Evolutionary conservation across 1,140 invertebrate species (phyloP), one percentile per base, ranked within the genome.

Genomic region (Ceratitis capitata): DNA sequence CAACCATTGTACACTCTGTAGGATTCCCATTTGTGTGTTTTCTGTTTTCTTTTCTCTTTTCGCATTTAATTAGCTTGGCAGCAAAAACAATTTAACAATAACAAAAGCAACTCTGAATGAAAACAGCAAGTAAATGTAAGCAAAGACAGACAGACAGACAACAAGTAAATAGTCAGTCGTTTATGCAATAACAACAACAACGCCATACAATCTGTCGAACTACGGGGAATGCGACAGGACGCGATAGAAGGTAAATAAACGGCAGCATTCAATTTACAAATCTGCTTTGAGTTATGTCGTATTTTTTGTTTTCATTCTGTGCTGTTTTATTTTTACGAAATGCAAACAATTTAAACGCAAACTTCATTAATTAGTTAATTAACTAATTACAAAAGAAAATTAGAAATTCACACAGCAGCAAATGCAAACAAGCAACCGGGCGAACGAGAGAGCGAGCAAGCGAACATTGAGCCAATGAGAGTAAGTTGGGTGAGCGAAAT

Each of bases 341-440:
- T 23, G 35, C 39, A 78, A 45, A 78, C 32, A 45, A 78, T 78
- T 78, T 47, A 78, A 78, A 45, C 69, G 45, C 69, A 78, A 78
- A 78, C 69, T 78, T 78, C 69, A 78, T 78, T 78, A 78, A 78
- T 78, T 45, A 78, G 35, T 78, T 78, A 45, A 78, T 78, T 45
- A 78, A 47, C 69, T 45, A 78, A 78, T 78, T 78, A 78, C 69
- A 78, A 78, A 78, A 45, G 69, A 69, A 69, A 69, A 69, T 69
- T 69, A 69, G 61, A 69, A 69, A 69, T 35, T 39, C 61, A 69
- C 61, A 39, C 61, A 69, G 61, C 61, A 69, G 69, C 39, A 26
- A 78, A 35, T 45, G 69, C n/a, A 78, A 78, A 78, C 10, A 78
- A 45, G 32, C 35, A 3, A 23, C 29, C 39, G 19, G 19, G 26